Conservation (phyloP, 2,797 vertebrate genomes). For the Chelonia mydas region DNA sequence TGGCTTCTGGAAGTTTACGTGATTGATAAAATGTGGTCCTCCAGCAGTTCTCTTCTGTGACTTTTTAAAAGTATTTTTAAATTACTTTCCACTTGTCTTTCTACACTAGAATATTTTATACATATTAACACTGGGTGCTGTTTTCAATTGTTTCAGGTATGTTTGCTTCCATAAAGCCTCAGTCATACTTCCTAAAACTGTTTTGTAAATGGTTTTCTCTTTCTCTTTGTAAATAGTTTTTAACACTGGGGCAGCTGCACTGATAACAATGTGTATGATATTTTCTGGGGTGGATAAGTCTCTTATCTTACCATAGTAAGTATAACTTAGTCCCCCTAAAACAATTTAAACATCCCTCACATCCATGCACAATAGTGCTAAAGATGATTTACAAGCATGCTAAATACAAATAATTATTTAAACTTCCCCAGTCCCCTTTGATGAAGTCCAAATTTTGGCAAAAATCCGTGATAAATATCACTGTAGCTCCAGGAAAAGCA, state of each 20-base stretch:
- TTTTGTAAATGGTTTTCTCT: not conserved
- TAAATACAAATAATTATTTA: slow-evolving; percentile 51
- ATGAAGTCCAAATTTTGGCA: slow-evolving; percentile 46
- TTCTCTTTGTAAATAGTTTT: not conserved
- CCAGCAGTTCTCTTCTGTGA: no score
- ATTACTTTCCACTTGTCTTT: not conserved
- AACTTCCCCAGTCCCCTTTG: not conserved
- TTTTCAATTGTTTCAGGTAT: not conserved
- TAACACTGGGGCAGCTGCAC: slow-evolving; percentile 20
- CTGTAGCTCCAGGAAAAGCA: slow-evolving; percentile 36
- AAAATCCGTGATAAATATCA: not conserved
- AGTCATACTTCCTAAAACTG: not conserved
- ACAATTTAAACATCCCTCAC: slow-evolving; percentile 42
- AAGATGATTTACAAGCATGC: slow-evolving; percentile 55
- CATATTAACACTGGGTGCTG: not conserved
- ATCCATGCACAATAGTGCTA: slow-evolving; percentile 19
- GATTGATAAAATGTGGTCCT: no score
- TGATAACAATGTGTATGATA: not conserved
- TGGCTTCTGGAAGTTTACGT: no score
- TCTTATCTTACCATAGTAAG: not conserved
- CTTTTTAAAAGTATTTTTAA: not conserved
- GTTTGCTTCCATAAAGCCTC: not conserved
- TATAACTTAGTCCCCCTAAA: slow-evolving; percentile 7
- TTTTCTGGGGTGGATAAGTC: slow-evolving; percentile 40
- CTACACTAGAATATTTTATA: not conserved